Conservation (phyloP, 2,113 vertebrate species). For the Microtus richardsoni region DNA sequence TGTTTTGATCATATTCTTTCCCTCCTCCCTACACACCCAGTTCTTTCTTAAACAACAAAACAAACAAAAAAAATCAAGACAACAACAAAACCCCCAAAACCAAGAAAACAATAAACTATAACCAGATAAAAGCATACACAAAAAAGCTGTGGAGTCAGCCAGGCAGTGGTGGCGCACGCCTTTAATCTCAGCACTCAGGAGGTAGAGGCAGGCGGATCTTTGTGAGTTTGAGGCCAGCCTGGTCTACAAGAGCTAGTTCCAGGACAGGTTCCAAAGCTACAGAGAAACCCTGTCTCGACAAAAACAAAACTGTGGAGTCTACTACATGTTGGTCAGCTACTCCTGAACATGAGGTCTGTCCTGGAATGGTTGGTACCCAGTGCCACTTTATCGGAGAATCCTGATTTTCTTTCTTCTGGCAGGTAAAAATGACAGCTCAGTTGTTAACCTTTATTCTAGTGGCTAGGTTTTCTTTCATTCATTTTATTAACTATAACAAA, state of each 20-base stretch:
- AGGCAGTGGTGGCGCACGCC: too few species aligned
- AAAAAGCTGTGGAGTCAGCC: too few species aligned
- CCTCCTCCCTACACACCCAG: neutral
- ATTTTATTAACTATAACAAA: neutral
- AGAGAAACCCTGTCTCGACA: neutral
- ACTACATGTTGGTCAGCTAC: neutral
- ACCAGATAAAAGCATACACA: neutral
- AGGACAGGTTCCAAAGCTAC: too few species aligned
- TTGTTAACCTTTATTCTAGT: neutral
- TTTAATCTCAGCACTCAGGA: too few species aligned
- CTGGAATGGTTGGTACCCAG: neutral
- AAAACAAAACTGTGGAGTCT: neutral
- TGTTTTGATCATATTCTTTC: neutral
- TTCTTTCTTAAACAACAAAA: neutral
- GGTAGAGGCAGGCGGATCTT: too few species aligned
- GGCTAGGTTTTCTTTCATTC: neutral
- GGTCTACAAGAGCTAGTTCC: too few species aligned
- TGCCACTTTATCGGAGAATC: neutral
- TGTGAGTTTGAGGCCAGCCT: too few species aligned
- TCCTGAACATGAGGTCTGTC: neutral
- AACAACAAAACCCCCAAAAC: neutral
- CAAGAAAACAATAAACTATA: neutral
- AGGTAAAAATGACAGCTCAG: neutral
- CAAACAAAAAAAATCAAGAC: neutral
- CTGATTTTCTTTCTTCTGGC: neutral